These are phyloP conservation scores for Murina feae DNA, from an alignment of 2,113 vertebrate genomes.

Conservation along the genomic window DNA sequence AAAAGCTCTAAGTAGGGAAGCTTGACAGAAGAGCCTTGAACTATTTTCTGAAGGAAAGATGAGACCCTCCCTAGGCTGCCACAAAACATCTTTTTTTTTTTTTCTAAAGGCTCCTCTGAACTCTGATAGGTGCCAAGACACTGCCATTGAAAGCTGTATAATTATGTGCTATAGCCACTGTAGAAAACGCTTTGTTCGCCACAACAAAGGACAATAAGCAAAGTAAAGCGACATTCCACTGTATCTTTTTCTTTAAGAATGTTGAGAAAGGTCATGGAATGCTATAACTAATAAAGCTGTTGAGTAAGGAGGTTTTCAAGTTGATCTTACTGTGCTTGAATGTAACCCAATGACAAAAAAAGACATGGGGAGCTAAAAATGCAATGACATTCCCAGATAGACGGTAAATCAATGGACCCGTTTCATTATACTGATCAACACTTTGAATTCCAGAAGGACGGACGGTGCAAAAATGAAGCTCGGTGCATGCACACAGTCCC, in stretches of 20 bases:
- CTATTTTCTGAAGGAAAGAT: conserved; percentile 95
- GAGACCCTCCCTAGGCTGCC: conserved; percentile 94
- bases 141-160: conserved; percentile 89
- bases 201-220: conserved; percentile 90
- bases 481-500: background rate
- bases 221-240: conserved; percentile 87
- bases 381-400: conserved; percentile 83
- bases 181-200: conserved; percentile 88
- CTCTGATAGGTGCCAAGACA: conserved; percentile 90
- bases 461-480: conserved; percentile 44
- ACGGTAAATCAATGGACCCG: conserved; percentile 74
- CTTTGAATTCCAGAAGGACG: conserved; percentile 75
- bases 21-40: conserved; percentile 96
- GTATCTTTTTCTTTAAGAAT: conserved; percentile 90
- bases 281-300: conserved; percentile 87
- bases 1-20: conserved; percentile 90
- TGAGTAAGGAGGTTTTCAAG: conserved; percentile 88
- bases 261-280: conserved; percentile 84
- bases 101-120: conserved; percentile 90
- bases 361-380: conserved; percentile 79
- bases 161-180: conserved; percentile 89
- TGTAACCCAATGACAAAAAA: conserved; percentile 85
- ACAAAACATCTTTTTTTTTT: conserved; percentile 95
- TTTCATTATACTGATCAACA: conserved; percentile 81
- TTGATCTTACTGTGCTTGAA: conserved; percentile 83